Percentiles rank a stretch among this genome's conserved stretches.
Conservation (phyloP, 2,113 vertebrate species). For the Cynocephalus volans region DNA sequence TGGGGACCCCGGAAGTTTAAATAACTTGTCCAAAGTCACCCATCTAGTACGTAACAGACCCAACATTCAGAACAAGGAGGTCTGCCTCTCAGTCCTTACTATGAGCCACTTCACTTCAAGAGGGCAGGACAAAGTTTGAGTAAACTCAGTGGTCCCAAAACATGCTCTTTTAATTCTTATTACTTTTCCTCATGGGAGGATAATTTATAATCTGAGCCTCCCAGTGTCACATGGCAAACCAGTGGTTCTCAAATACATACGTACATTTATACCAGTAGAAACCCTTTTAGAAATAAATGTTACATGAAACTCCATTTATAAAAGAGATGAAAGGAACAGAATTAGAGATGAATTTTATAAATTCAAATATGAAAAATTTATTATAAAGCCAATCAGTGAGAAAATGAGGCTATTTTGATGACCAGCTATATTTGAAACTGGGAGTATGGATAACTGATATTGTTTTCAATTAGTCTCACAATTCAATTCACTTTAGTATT, state of each 20-base stretch:
- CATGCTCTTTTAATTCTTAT: not conserved
- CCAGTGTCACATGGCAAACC: not conserved
- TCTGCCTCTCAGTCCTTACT: not conserved
- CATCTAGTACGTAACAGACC: not conserved
- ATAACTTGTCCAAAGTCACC: not conserved
- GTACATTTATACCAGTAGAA: not conserved
- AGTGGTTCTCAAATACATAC: not conserved
- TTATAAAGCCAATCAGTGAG: slow-evolving; percentile 52
- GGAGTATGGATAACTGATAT: slow-evolving; percentile 24
- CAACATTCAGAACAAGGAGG: not conserved
- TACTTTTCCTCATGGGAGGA: not conserved
- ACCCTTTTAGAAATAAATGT: not conserved
- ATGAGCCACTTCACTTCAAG: not conserved
- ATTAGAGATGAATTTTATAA: slow-evolving; percentile 50
- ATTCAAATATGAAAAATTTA: slow-evolving; percentile 53
- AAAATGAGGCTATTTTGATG: slow-evolving; percentile 67
- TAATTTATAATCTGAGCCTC: not conserved
- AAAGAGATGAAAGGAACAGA: not conserved
- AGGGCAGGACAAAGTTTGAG: not conserved
- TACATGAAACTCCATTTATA: not conserved
- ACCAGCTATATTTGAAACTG: slow-evolving; percentile 60
- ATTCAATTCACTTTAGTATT: slow-evolving; percentile 30
- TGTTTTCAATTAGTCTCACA: slow-evolving; percentile 58
- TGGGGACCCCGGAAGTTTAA: not conserved
- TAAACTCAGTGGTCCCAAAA: not conserved